Evolutionary conservation across 2,888 invertebrate species (phyloP).

Genomic region (Synanthedon vespiformis): DNA sequence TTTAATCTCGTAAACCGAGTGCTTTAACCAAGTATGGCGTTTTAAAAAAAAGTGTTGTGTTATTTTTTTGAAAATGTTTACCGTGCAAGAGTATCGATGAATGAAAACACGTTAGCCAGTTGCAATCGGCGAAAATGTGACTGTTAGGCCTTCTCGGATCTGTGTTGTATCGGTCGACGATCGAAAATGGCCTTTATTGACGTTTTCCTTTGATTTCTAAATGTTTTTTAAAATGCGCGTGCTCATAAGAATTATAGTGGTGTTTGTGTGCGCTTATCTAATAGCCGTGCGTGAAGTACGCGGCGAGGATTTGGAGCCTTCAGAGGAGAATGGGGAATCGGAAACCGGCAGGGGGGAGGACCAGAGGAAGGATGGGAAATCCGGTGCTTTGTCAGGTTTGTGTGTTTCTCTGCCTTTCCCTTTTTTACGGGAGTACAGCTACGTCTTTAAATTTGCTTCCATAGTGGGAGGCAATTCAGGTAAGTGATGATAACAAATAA

Average conservation of each 20-base stretch:
- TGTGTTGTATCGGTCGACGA: conserved; percentile 20
- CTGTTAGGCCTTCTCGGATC: conserved; percentile 31
- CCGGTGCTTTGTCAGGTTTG: conserved; percentile 39
- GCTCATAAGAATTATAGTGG: conserved; percentile 47
- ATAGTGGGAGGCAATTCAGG: too few relatives aligned
- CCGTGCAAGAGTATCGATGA: conserved; percentile 28
- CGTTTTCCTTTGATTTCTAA: conserved; percentile 17
- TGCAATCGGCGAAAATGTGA: conserved; percentile 60
- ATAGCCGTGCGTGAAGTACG: conserved; percentile 33
- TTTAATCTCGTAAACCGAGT: too few relatives aligned
- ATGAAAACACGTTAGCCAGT: conserved; percentile 18
- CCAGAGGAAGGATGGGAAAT: conserved; percentile 41
- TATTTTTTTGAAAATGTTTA: too few relatives aligned
- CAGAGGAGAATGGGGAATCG: conserved; percentile 18
- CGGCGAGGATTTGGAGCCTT: conserved; percentile 36
- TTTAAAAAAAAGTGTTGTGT: too few relatives aligned
- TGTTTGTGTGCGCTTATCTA: conserved; percentile 48
- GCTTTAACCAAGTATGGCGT: too few relatives aligned
- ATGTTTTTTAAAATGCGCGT: conserved; percentile 53
- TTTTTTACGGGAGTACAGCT: too few relatives aligned
- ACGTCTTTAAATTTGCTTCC: too few relatives aligned
- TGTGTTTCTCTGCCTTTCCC: too few relatives aligned
- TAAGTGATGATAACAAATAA: too few relatives aligned
- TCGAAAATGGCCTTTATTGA: conserved; percentile 43
- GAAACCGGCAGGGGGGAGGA: conserved; percentile 17